Percentiles rank a stretch among this genome's conserved stretches.
Evolutionary conservation across 1,140 invertebrate species (phyloP).

Genomic region (Mactra quadrangularis): DNA sequence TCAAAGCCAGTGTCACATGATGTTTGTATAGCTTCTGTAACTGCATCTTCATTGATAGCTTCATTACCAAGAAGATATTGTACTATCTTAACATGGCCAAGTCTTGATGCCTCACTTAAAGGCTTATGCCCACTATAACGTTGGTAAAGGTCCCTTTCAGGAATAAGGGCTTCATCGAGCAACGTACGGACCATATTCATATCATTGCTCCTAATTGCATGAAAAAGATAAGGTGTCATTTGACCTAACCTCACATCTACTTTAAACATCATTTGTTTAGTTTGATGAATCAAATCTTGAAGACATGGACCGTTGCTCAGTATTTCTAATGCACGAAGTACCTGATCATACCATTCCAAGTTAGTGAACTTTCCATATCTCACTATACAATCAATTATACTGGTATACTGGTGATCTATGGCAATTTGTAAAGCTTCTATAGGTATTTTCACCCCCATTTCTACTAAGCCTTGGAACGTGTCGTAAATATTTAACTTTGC

Average conservation of each 20-base stretch:
- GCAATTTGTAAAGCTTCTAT: conserved; percentile 1
- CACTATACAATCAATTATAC: not conserved
- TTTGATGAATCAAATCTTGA: not conserved
- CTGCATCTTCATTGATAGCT: too few relatives aligned
- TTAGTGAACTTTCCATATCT: not conserved
- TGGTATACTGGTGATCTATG: not conserved
- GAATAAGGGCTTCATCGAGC: not conserved
- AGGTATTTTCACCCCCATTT: conserved; percentile 1
- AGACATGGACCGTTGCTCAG: not conserved
- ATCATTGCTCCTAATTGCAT: not conserved
- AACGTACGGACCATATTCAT: not conserved
- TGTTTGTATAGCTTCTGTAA: too few relatives aligned
- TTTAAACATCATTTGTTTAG: not conserved
- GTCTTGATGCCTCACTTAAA: too few relatives aligned
- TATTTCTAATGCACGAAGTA: not conserved
- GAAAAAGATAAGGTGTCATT: not conserved
- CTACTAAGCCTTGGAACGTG: not conserved
- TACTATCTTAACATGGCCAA: too few relatives aligned
- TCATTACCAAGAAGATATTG: too few relatives aligned
- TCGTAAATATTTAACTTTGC: not conserved
- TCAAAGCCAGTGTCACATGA: too few relatives aligned
- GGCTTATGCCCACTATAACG: too few relatives aligned
- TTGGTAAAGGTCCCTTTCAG: too few relatives aligned
- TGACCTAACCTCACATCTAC: not conserved
- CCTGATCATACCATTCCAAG: not conserved